Conservation (phyloP, 2,113 vertebrate species). For the Nyctereutes procyonoides region DNA sequence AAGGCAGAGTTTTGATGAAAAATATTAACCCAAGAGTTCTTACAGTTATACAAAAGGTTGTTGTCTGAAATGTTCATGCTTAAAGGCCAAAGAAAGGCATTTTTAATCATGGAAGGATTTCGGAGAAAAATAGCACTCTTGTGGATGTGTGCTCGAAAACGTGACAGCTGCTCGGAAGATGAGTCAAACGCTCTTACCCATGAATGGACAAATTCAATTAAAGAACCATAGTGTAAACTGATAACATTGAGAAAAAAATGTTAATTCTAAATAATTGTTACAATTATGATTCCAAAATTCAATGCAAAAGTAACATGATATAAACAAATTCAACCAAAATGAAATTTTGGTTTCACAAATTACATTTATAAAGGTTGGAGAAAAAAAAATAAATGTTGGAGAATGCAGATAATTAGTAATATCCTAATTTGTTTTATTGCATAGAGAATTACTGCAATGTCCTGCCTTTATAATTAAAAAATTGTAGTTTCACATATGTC, state of each 20-base stretch:
- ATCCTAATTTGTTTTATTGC: not conserved
- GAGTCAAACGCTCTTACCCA: not conserved
- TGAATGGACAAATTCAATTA: not conserved
- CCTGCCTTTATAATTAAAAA: not conserved
- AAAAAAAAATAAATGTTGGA: conserved; percentile 15
- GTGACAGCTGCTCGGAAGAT: not conserved
- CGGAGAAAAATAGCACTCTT: not conserved
- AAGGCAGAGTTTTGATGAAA: not conserved
- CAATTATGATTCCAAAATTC: not conserved
- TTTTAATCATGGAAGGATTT: not conserved
- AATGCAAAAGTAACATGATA: not conserved
- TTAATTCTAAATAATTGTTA: not conserved
- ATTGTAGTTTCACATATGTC: not conserved
- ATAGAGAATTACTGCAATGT: not conserved
- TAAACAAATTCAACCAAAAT: not conserved
- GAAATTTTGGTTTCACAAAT: not conserved
- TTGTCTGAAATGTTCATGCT: not conserved
- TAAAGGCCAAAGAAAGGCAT: not conserved
- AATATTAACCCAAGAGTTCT: not conserved
- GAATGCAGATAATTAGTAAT: not conserved
- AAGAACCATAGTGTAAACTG: not conserved
- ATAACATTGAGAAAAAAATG: not conserved
- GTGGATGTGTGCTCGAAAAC: not conserved
- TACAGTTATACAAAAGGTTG: not conserved
- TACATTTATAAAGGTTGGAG: not conserved